Conservation (phyloP, 2,113 vertebrate species). For the Tylochromis polylepis region DNA sequence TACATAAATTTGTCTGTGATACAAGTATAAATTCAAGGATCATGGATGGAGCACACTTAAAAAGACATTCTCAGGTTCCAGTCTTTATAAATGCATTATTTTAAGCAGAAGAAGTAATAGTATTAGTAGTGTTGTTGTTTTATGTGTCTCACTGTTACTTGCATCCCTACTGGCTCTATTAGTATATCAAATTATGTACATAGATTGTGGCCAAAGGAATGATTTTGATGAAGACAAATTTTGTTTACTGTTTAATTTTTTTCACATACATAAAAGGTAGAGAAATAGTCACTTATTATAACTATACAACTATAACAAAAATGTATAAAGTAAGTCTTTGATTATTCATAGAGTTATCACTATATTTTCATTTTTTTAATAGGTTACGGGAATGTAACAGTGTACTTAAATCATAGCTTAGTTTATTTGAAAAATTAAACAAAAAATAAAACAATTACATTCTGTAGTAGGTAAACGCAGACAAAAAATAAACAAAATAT, state of each 20-base stretch:
- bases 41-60: neutral
- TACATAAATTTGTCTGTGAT: neutral
- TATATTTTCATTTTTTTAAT: neutral
- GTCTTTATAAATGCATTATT: neutral
- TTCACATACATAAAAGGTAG: neutral
- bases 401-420: neutral
- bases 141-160: neutral
- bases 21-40: neutral
- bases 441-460: neutral
- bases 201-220: neutral
- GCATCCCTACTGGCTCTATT: neutral
- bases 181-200: neutral
- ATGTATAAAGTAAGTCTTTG: neutral
- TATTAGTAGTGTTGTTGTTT: neutral
- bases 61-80: neutral
- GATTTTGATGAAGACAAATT: neutral
- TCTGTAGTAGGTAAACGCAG: neutral
- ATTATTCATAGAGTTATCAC: neutral
- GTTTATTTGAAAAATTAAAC: neutral
- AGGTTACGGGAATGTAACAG: neutral
- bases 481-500: neutral
- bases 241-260: neutral
- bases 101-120: neutral
- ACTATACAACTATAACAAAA: neutral
- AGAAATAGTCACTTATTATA: neutral